Percentiles rank a stretch among this genome's conserved stretches.
These are phyloP conservation scores for Falco rusticolus DNA, from an alignment of 2,797 vertebrate genomes.

Conservation along the genomic window DNA sequence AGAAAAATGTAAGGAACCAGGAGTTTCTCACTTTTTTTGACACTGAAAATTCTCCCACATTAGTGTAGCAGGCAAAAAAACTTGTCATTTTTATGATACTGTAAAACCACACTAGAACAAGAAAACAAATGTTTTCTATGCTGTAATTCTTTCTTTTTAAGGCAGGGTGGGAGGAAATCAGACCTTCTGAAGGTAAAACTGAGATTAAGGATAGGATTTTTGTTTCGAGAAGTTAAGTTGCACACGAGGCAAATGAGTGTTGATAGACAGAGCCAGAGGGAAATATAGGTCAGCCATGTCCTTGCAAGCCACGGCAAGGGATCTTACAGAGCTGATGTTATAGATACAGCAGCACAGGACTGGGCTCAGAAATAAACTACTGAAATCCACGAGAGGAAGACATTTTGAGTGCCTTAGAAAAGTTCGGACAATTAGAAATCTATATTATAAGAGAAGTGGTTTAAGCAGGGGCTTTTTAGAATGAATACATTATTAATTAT, in stretches of 20 bases:
- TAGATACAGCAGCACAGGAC: not conserved
- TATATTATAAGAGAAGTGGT: not conserved
- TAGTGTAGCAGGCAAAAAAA: not conserved
- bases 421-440: not conserved
- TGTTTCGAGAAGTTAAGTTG: not conserved
- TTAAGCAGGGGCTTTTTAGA: not conserved
- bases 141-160: slow-evolving; percentile 5
- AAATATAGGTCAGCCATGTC: not conserved
- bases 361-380: not conserved
- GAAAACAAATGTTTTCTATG: not conserved
- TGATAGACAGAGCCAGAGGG: not conserved
- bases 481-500: not conserved
- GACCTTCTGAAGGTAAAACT: not conserved
- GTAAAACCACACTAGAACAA: slow-evolving; percentile 12
- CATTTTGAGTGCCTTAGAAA: not conserved
- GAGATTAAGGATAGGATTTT: not conserved
- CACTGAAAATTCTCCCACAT: not conserved
- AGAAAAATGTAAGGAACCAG: not conserved
- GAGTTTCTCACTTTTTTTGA: not conserved
- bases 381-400: not conserved
- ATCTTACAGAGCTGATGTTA: not conserved
- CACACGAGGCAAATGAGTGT: not conserved
- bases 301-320: not conserved
- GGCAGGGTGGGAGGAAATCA: not conserved
- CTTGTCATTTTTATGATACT: slow-evolving; percentile 14